Base-by-base conservation (phyloP, 2,797 vertebrate species). In the Acipenser oxyrinchus region DNA sequence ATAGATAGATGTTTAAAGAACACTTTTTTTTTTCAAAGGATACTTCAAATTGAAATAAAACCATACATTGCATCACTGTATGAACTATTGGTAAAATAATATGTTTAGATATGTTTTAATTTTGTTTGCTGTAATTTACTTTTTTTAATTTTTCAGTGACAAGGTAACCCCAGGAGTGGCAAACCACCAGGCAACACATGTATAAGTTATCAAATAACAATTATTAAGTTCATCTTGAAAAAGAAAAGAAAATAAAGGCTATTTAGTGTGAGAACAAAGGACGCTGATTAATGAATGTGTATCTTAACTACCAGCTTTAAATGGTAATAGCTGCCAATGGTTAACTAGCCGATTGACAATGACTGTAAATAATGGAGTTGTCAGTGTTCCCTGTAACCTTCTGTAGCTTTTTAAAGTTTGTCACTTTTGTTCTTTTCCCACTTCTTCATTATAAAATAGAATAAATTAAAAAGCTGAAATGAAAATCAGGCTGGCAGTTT, bases 401-500 rank as follows among this genome's bases (percentile, higher is more conserved):
- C 68, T 69, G 57, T 69, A 60, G 70, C 75, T 68, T 78, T 70
- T 71, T 74, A 62, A 73, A 77, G 70, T 75, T 69, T 76, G 76
- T 74, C 78, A 68, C 18, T 18, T 49, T 68, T 68, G 63, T 48
- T 51, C 10, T 15, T 49, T 57, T 64, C 65, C 75, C 73, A 69
- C 65, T 78, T 79, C 64, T 71, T 76, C 66, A 67, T 66, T 6
- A 57, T 73, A 23, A 37, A 69, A 64, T 72, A 70, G 75, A 83
- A 82, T 80, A 82, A 85, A 86, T 79, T 83, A 66, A 78, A 66
- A 74, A 60, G 63, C 67, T 71, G 70, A 73, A 81, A 81, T 81
- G 63, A 82, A 83, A 82, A 72, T 68, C 67, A 78, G 81, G 70
- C 75, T 73, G 75, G 76, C 75, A 82, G 85, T 87, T 83, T 85